Evolutionary conservation across 1,140 invertebrate species (phyloP).

Genomic region (Muscidifurax raptorellus): DNA sequence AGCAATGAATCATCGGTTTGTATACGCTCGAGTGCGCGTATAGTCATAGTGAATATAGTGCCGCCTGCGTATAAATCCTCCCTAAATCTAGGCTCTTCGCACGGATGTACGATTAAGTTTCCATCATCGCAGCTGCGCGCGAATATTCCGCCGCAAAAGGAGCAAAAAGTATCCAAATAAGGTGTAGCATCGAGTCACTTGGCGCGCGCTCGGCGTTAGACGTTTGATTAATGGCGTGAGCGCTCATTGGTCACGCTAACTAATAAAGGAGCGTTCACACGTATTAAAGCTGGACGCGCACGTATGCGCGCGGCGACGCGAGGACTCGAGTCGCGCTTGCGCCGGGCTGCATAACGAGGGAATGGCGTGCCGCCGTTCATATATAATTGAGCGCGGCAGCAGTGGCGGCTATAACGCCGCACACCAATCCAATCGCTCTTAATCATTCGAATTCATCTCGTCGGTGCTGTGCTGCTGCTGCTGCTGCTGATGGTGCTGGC

Average conservation of each 20-base stretch:
- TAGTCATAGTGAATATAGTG: too few relatives aligned
- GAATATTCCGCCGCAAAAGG: too few relatives aligned
- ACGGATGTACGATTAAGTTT: too few relatives aligned
- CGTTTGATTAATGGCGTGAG: conserved; percentile 73
- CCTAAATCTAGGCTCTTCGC: too few relatives aligned
- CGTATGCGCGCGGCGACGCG: conserved; percentile 3
- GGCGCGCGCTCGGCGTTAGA: conserved; percentile 61
- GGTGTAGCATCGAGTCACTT: background rate
- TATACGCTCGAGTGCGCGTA: background rate
- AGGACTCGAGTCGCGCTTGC: conserved; percentile 50
- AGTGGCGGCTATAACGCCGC: conserved; percentile 57
- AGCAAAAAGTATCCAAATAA: too few relatives aligned
- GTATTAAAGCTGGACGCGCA: conserved; percentile 68
- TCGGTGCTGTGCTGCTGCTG: background rate
- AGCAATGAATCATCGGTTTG: background rate
- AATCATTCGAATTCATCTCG: conserved; percentile 73
- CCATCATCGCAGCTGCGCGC: too few relatives aligned
- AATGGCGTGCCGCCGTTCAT: conserved; percentile 67
- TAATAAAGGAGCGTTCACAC: conserved; percentile 74
- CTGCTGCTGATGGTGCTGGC: conserved; percentile 30
- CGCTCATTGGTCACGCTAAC: conserved; percentile 73
- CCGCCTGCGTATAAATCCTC: too few relatives aligned
- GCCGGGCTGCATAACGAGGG: conserved; percentile 70
- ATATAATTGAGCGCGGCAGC: conserved; percentile 68
- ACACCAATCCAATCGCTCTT: conserved; percentile 72